Percentiles rank a stretch among this genome's conserved stretches.
phyloP scores from a whole-genome alignment of 2,888 invertebrate genomes.

The Muschampia plurimacula region DNA sequence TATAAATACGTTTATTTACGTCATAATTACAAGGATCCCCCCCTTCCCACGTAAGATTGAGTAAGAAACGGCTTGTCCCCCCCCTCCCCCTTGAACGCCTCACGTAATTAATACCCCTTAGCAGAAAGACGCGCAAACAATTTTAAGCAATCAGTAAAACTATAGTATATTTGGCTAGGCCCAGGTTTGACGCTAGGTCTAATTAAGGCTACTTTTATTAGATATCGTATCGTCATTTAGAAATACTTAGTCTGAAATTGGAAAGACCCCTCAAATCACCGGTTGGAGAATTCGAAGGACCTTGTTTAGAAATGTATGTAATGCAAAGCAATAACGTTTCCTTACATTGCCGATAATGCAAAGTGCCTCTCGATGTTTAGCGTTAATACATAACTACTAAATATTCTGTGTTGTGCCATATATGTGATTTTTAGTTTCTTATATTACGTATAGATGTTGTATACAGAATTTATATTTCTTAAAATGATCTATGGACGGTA shows the following conservation, averaged over 20 bases:
- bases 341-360: constrained; percentile 51
- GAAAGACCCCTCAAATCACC: constrained; percentile 1
- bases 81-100: no score
- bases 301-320: constrained; percentile 42
- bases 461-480: constrained; percentile 24
- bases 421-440: constrained; percentile 46
- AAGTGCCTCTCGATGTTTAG: constrained; percentile 73
- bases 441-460: constrained; percentile 28
- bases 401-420: constrained; percentile 65
- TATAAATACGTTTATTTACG: no score
- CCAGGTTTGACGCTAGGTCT: not conserved
- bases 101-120: no score
- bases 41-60: no score
- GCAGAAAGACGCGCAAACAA: no score
- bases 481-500: not conserved
- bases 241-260: constrained; percentile 2
- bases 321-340: constrained; percentile 52
- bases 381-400: constrained; percentile 42
- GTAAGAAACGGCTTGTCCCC: no score
- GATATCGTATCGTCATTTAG: constrained; percentile 19
- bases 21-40: no score
- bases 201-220: constrained; percentile 12
- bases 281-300: not conserved
- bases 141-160: no score
- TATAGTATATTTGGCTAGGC: no score